Base-by-base conservation (phyloP, 2,797 vertebrate genomes). In the Enteromius viviparus region DNA sequence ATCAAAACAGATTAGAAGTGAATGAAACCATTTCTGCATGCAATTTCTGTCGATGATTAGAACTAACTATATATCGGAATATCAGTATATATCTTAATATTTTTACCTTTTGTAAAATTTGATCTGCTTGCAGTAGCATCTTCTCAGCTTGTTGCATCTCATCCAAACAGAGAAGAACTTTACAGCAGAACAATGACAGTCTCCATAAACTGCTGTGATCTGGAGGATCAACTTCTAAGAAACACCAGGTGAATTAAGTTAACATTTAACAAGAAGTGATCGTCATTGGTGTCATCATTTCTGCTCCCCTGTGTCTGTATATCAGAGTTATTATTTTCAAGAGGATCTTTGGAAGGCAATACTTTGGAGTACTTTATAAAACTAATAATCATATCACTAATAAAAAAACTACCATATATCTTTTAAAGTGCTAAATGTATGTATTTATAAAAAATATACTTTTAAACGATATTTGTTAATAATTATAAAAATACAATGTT, bases 111-210 rank as follows among this genome's bases (percentile, higher is more conserved):
- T 76, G n/a, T 45, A 91, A 51, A 49, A 81, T 58, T 49, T 78
- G 49, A 76, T 90, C 90, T 86, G 58, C 37, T 49, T 78, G 47
- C 11, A 77, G 80, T 37, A 93, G 84, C 9, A 90, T 21, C 12
- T 69, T 37, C 70, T 89, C 84, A 1, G 90, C 81, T 80, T 90
- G 89, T 5, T 3, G 80, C 32, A 45, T 89, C 81, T 90, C 90
- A 70, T 89, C 90, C 82, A 91, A 62, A 81, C 84, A 72, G 62
- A 89, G 91, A 40, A 92, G 83, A 85, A 91, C 85, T 21, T 89
- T 89, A 0, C 62, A 90, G 12, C 79, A 89, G 71, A 90, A 90
- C 64, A 80, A 47, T 40, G 74, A 40, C 37, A 70, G 64, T 60
- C 51, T 69, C 15, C 70, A 77, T 12, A 32, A 8, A 55, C 32